Percentiles rank a stretch among this genome's conserved stretches.
phyloP scores from a whole-genome alignment of 2,113 vertebrate genomes.

The Blennius ocellaris region DNA sequence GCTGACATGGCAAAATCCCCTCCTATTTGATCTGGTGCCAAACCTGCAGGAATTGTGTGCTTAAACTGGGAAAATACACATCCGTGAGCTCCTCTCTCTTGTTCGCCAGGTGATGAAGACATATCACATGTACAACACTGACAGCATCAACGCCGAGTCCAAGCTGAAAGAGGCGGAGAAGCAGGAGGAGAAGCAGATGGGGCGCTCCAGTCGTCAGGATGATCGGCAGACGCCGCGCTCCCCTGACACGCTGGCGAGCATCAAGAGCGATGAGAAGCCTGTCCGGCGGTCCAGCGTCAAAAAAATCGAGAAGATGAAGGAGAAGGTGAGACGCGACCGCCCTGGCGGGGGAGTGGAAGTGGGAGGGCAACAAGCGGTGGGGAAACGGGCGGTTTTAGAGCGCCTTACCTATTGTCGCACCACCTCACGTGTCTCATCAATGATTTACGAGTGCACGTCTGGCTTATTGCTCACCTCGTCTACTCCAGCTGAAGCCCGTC shows the following conservation, averaged over 20 bases:
- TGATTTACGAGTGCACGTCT: constrained; percentile 50
- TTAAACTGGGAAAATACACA: neutral
- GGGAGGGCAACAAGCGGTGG: neutral
- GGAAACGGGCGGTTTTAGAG: constrained; percentile 11
- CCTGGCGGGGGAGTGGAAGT: neutral
- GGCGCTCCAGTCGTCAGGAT: constrained; percentile 92
- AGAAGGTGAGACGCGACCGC: constrained; percentile 87
- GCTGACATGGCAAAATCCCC: constrained; percentile 11
- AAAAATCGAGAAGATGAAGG: constrained; percentile 99
- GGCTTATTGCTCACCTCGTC: constrained; percentile 63
- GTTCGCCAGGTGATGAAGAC: constrained; percentile 97
- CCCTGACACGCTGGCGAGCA: constrained; percentile 90
- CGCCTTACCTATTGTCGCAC: constrained; percentile 59
- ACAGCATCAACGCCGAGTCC: constrained; percentile 98
- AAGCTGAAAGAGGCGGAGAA: constrained; percentile 99
- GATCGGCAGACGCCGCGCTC: constrained; percentile 94
- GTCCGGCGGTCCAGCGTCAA: constrained; percentile 96
- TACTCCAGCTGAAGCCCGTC: constrained; percentile 50
- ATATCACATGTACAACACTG: constrained; percentile 98
- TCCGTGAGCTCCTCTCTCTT: neutral
- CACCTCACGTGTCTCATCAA: constrained; percentile 53
- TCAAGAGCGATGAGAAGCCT: constrained; percentile 93
- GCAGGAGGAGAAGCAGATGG: constrained; percentile 99
- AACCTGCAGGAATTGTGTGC: neutral
- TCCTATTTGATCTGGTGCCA: constrained; percentile 1